A percentile compares a stretch with the other conserved stretches of the same genome.
phyloP scores from a whole-genome alignment of 2,888 invertebrate species.

The Poecilus cupreus region DNA sequence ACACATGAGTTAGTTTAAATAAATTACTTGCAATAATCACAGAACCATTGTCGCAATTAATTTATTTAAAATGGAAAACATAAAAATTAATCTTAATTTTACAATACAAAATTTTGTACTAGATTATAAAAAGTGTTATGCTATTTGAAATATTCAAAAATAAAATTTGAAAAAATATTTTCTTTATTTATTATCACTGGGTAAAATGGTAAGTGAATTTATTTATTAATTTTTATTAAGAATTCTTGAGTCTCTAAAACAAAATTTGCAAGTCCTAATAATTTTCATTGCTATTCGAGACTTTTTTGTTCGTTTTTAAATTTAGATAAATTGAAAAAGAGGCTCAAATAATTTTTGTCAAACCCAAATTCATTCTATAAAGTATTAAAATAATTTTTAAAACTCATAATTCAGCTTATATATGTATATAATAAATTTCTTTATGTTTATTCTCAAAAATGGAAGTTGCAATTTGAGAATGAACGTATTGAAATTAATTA shows the following conservation, averaged over 20 bases:
- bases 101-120: slow-evolving; percentile 54
- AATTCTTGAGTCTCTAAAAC: background rate
- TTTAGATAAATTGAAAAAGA: background rate
- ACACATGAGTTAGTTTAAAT: background rate
- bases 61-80: slow-evolving; percentile 23
- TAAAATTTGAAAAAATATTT: slow-evolving; percentile 44
- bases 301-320: no score
- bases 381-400: background rate
- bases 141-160: slow-evolving; percentile 36
- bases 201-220: slow-evolving; percentile 14
- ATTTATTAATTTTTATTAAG: background rate
- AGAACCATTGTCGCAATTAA: no score
- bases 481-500: no score
- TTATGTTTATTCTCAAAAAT: background rate
- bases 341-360: background rate
- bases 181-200: slow-evolving; percentile 32
- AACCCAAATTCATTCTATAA: background rate
- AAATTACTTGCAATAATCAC: slow-evolving; percentile 1
- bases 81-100: slow-evolving; percentile 39
- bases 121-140: slow-evolving; percentile 29
- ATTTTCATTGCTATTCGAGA: background rate
- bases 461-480: background rate
- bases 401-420: background rate
- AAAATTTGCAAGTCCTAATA: background rate
- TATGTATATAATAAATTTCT: background rate